These are phyloP conservation scores for Synanthedon formicaeformis DNA, from an alignment of 2,888 invertebrate genomes.

Conservation along the genomic window DNA sequence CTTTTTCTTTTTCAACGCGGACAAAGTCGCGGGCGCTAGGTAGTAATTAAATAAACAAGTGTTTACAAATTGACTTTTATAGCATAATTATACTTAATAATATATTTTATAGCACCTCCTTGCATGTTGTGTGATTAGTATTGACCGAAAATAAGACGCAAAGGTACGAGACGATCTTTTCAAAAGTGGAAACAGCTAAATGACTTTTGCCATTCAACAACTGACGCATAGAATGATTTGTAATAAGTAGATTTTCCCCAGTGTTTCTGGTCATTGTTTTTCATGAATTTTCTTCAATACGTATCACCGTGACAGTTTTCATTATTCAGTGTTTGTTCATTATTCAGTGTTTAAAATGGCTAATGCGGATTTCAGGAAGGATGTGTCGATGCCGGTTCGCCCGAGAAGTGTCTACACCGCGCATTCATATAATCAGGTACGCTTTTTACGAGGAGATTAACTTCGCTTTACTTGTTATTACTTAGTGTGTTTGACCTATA, in stretches of 20 bases:
- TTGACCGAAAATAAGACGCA: too few species aligned
- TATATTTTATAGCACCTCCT: too few species aligned
- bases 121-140: too few species aligned
- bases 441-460: background rate
- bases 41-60: too few species aligned
- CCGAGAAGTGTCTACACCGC: slow-evolving; percentile 78
- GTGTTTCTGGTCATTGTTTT: slow-evolving; percentile 45
- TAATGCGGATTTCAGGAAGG: slow-evolving; percentile 62
- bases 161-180: slow-evolving; percentile 11
- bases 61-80: too few species aligned
- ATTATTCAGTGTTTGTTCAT: slow-evolving; percentile 19
- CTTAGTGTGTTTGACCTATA: too few species aligned
- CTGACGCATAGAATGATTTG: slow-evolving; percentile 36
- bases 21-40: too few species aligned
- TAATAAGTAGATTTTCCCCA: slow-evolving; percentile 61
- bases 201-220: slow-evolving; percentile 31
- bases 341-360: slow-evolving; percentile 62
- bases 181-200: slow-evolving; percentile 35
- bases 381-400: slow-evolving; percentile 63
- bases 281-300: slow-evolving; percentile 58
- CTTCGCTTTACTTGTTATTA: too few species aligned
- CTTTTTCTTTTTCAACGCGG: too few species aligned
- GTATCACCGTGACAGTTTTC: slow-evolving; percentile 42
- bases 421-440: slow-evolving; percentile 72
- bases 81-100: too few species aligned